Base-by-base conservation (phyloP, 2,888 invertebrate species). In the Amphipoea lucens region DNA sequence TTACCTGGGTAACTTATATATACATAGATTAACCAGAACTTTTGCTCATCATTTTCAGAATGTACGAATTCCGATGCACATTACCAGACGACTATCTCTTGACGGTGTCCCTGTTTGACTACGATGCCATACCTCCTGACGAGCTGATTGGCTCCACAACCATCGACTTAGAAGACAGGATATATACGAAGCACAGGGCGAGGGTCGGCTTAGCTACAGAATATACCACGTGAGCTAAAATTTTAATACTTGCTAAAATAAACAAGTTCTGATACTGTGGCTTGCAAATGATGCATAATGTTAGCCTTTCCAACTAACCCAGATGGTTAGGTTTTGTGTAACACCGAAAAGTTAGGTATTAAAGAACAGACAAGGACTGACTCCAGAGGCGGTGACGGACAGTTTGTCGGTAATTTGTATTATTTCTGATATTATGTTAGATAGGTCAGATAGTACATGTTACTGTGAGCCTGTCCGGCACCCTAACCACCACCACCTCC, bases 141-240 rank as follows among this genome's bases (percentile, higher is more conserved):
- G 98, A 98, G 91, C 94, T 99, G 14, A 98, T 99, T 89, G 99
- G 99, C 0, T 98, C 98, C 89, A 99, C 99, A 0, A 97, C 96
- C 82, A 98, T 99, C 83, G 99, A 99, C 94, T 95, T 99, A 70
- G 99, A 99, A 95, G 98, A 99, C 94, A 97, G 99, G 81, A 98
- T 98, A 92, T 98, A 98, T 92, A 98, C 98, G 36, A 97, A 97
- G 86, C 98, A 99, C 92, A 97, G 98, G 80, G 99, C 98, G 0
- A 97, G 97, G 5, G 98, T 99, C 89, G 99, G 99, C 0, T 93
- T 99, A 23, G 94, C 98, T 0, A 95, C 96, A 66, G 97, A 97
- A 90, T 99, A 98, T 91, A 97, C 97, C 77, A 94, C 97, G 98
- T 98, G 94, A 96, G 97, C 95, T 62, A 45, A 23, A 20, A 42